Evolutionary conservation across 1,140 invertebrate species (phyloP), one percentile per base, ranked within the genome.

Genomic region (Lethocerus indicus): DNA sequence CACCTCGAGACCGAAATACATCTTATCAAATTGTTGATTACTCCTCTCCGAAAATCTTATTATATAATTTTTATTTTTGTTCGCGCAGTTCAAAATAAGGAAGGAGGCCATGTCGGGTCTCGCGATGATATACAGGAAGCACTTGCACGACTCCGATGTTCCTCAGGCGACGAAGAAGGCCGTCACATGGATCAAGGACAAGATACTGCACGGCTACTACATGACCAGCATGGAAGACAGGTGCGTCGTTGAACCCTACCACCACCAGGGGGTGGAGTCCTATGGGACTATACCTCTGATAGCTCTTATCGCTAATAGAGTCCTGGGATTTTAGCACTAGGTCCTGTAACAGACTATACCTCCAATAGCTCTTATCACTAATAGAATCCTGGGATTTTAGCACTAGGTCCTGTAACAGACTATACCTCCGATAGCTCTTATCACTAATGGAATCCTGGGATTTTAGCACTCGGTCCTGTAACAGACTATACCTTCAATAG

Each of bases 161-260:
- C 84, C 85, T 3, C 75, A 83, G 37, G 83, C 85, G 0, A 89
- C 89, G 1, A 85, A 87, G 52, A 82, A 87, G 58, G 86, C 88
- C 1, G 81, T 94, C 1, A 83, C 84, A 39, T 98, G 92, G 92
- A 94, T 97, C 43, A 95, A 94, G 64, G 88, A 96, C 60, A 96
- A 96, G 73, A 92, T 97, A 50, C 72, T 98, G 12, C 90, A 97
- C 68, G 87, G 83, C 25, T 88, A 89, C 64, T 88, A 87, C 58
- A 86, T 87, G 76, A 74, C 75, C 18, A 76, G 75, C 36, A 76
- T 84, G 65, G 76, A 80, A 57, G 78, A 80, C 58, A 72, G 72
- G 71, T 74, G 78, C 47, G 65, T 78, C 47, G 63, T 9, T n/a
- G 7, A 9, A 32, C 29, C n/a, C 29, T 32, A 9, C n/a, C 29